Evolutionary conservation across 2,797 vertebrate species (phyloP), one percentile per base, ranked within the genome.

Genomic region (Petrocephalus sullivani): DNA sequence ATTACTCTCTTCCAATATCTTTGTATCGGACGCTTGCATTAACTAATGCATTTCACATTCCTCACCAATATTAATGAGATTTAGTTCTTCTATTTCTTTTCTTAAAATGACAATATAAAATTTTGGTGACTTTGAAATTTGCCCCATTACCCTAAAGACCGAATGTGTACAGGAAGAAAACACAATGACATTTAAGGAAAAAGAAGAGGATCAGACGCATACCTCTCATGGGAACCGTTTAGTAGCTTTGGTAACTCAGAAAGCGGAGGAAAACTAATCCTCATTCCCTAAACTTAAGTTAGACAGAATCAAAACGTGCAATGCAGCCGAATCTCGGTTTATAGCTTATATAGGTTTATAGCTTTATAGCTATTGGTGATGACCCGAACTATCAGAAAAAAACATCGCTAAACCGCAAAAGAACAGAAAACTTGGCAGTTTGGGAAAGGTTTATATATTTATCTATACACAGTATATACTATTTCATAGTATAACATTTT

Each of bases 11-110:
- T 94, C 93, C 90, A 75, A 90, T 89, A 90, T 67, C 78, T 75
- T 93, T 94, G 93, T 95, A 95, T 95, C 95, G 93, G 93, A 93
- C 91, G 89, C 91, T 83, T 91, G 91, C 93, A 94, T 92, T 93
- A 92, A 93, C 94, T 91, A 93, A 94, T 92, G 93, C 94, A 95
- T 95, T 94, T 93, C 64, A 14, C 28, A 92, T 93, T 81, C 75
- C 75, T 33, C 28, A 71, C 64, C 64, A 67, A 67, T 71, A 16
- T 71, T 71, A 71, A 71, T 5, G 10, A 33, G 1, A 4, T 67
- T 28, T 71, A 33, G 64, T 71, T 71, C 28, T 37, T 71, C 64
- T 37, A 5, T 0, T 71, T 33, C 2, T 58, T 14, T 67, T 37
- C 28, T 78, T 78, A 14, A n/a, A 78, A 78, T n/a, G 16, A 46